Conservation (phyloP, 2,113 vertebrate genomes). For the Saiga tatarica region DNA sequence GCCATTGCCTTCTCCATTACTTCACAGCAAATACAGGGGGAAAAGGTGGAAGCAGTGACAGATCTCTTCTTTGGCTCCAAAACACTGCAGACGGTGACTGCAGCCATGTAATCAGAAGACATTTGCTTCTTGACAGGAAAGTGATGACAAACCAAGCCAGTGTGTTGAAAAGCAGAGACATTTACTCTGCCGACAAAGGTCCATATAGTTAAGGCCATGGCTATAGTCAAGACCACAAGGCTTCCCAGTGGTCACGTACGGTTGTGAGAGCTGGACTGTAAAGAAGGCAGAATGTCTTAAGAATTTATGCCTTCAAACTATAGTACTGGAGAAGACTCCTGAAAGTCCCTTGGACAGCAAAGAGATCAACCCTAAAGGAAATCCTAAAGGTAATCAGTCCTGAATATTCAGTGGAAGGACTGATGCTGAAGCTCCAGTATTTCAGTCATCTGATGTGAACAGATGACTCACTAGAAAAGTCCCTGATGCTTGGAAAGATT, state of each 20-base stretch:
- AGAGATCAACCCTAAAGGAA: neutral
- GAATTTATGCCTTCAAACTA: neutral
- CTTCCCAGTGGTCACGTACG: neutral
- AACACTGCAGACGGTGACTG: too few species aligned
- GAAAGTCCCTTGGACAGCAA: neutral
- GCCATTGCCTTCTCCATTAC: too few species aligned
- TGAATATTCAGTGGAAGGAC: neutral
- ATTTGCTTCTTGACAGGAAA: too few species aligned
- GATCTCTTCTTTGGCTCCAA: too few species aligned
- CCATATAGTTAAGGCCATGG: neutral
- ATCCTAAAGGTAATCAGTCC: neutral
- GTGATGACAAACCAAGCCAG: too few species aligned
- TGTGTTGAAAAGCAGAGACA: neutral
- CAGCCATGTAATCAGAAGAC: too few species aligned
- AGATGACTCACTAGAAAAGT: neutral
- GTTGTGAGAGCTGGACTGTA: neutral
- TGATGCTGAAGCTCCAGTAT: neutral
- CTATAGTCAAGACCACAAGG: neutral
- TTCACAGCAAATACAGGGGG: too few species aligned
- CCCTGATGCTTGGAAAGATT: neutral
- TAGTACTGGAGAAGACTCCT: neutral
- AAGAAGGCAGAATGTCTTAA: neutral
- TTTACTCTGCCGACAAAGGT: fast-evolving
- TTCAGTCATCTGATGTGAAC: neutral
- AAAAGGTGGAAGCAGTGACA: too few species aligned